Percentiles rank a stretch among this genome's conserved stretches.
phyloP scores from a whole-genome alignment of 1,140 invertebrate genomes.

The Trichonephila clavipes region DNA sequence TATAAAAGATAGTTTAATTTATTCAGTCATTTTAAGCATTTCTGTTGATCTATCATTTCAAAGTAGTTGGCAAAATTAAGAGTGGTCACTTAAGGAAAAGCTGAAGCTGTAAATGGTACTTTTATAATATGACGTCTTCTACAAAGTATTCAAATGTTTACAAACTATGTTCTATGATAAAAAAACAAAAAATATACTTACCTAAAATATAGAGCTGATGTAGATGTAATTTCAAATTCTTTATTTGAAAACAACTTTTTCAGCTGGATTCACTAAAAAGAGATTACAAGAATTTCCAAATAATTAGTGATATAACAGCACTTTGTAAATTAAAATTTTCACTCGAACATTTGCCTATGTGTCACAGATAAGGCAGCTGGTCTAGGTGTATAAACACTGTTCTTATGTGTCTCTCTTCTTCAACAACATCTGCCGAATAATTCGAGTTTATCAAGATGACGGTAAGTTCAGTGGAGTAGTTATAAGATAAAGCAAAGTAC shows the following conservation, averaged over 20 bases:
- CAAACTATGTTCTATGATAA: not conserved
- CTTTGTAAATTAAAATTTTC: not conserved
- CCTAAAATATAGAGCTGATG: not conserved
- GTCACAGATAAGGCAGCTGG: not conserved
- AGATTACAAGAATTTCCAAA: not conserved
- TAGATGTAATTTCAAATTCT: not conserved
- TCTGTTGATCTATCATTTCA: too few species aligned
- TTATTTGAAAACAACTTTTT: not conserved
- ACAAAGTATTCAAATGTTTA: not conserved
- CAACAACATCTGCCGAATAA: not conserved
- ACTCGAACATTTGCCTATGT: not conserved
- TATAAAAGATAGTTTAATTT: too few species aligned
- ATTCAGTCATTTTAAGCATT: too few species aligned
- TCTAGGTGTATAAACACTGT: not conserved
- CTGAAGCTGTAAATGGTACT: not conserved
- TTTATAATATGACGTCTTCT: not conserved
- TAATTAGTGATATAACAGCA: not conserved
- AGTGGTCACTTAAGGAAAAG: not conserved
- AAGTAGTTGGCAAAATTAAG: not conserved
- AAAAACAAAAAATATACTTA: not conserved
- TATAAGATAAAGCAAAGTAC: not conserved
- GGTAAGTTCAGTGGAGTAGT: not conserved
- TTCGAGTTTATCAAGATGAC: not conserved
- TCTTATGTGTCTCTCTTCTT: not conserved
- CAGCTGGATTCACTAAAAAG: not conserved